These are phyloP conservation scores for Triplophysa bombifrons DNA, from an alignment of 2,797 vertebrate species.

Conservation along the genomic window DNA sequence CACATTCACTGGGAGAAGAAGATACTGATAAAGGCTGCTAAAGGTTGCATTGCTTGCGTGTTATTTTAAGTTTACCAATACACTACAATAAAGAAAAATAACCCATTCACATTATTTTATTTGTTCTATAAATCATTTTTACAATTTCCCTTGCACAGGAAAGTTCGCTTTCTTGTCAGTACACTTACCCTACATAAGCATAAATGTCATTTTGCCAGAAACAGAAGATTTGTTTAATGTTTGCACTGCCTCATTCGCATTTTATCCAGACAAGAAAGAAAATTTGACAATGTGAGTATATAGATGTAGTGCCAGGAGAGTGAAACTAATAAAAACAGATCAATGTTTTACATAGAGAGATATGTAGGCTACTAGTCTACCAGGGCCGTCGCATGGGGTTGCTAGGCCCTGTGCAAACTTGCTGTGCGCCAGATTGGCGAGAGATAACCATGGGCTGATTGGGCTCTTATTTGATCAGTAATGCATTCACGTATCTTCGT, in stretches of 20 bases:
- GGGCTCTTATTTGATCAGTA: too few relatives aligned
- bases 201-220: neutral
- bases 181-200: too few relatives aligned
- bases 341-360: slow-evolving; percentile 49
- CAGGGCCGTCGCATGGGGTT: too few relatives aligned
- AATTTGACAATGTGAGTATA: neutral
- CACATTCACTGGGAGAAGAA: neutral
- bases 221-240: neutral
- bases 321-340: slow-evolving; percentile 53
- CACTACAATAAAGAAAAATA: too few relatives aligned
- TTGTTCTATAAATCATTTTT: too few relatives aligned
- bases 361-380: neutral
- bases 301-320: slow-evolving; percentile 54
- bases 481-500: too few relatives aligned
- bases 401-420: too few relatives aligned
- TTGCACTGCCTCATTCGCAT: neutral
- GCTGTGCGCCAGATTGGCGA: too few relatives aligned
- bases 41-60: too few relatives aligned
- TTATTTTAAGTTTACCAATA: too few relatives aligned
- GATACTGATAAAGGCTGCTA: neutral
- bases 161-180: neutral
- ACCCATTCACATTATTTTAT: too few relatives aligned
- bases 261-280: neutral
- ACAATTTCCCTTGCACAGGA: slow-evolving; percentile 4
- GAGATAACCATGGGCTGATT: too few relatives aligned